Conservation (phyloP, 2,888 invertebrate species). For the Lasioglossum lativentre region DNA sequence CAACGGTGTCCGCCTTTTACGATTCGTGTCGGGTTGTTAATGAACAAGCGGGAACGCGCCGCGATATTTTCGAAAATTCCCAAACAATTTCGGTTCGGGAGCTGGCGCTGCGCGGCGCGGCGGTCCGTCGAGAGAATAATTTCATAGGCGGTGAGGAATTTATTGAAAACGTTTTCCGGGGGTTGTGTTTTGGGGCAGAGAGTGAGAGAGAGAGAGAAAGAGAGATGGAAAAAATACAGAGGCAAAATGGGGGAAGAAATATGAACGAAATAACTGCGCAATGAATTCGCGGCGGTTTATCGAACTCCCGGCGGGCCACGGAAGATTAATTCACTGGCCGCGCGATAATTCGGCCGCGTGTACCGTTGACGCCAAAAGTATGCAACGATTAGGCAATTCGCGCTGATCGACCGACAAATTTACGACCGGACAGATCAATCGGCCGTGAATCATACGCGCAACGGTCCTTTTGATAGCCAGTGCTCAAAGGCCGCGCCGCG, state of each 20-base stretch:
- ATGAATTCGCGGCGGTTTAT: constrained; percentile 56
- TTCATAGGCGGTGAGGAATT: constrained; percentile 44
- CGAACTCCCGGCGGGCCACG: constrained; percentile 29
- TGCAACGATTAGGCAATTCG: constrained; percentile 47
- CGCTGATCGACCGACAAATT: constrained; percentile 44
- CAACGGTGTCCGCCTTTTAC: neutral
- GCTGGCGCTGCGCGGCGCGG: too few relatives aligned
- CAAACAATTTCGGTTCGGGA: constrained; percentile 34
- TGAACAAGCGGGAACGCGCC: neutral
- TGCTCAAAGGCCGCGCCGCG: constrained; percentile 13
- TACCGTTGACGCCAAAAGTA: constrained; percentile 35
- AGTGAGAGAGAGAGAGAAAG: neutral
- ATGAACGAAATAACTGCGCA: constrained; percentile 43
- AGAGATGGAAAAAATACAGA: neutral
- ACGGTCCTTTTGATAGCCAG: neutral
- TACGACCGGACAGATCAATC: constrained; percentile 50
- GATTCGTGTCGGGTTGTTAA: neutral
- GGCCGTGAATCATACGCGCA: constrained; percentile 52
- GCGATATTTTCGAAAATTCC: constrained; percentile 38
- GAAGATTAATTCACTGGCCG: constrained; percentile 48
- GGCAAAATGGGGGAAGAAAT: constrained; percentile 19
- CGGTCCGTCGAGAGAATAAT: constrained; percentile 34
- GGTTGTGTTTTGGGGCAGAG: neutral
- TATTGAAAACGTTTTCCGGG: constrained; percentile 47
- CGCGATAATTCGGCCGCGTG: constrained; percentile 45